phyloP scores from a whole-genome alignment of 1,140 invertebrate species.

The Odontomachus brunneus region DNA sequence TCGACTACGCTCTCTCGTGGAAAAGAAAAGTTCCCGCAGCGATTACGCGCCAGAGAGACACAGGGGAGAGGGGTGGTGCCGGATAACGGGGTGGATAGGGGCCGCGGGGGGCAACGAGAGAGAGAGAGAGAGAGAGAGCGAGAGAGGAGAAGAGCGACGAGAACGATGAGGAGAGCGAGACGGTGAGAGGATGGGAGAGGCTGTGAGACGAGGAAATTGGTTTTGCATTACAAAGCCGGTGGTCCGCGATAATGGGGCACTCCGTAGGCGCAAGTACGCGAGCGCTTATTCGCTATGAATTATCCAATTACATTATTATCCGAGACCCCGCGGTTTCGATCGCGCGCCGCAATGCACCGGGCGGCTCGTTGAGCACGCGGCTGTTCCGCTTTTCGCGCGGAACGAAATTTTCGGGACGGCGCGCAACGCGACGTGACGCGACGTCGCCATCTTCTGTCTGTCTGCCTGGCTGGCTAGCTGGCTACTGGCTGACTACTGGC shows the following conservation, averaged over 20 bases:
- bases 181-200: too few relatives aligned
- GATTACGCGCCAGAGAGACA: constrained; percentile 40
- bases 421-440: neutral
- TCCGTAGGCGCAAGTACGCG: constrained; percentile 56
- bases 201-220: constrained; percentile 34
- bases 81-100: too few relatives aligned
- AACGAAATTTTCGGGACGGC: neutral
- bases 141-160: neutral
- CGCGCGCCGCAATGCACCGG: constrained; percentile 29
- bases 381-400: constrained; percentile 17
- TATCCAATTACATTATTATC: constrained; percentile 70
- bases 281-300: constrained; percentile 67
- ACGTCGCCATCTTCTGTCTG: too few relatives aligned
- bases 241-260: constrained; percentile 64
- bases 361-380: constrained; percentile 38
- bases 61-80: neutral
- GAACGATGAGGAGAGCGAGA: neutral
- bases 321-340: constrained; percentile 14
- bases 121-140: neutral
- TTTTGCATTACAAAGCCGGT: constrained; percentile 73
- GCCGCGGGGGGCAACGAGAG: neutral
- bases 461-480: neutral
- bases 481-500: too few relatives aligned
- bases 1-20: neutral
- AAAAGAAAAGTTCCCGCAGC: constrained; percentile 30